Conservation (phyloP, 1,140 invertebrate genomes). For the Achroia grisella region DNA sequence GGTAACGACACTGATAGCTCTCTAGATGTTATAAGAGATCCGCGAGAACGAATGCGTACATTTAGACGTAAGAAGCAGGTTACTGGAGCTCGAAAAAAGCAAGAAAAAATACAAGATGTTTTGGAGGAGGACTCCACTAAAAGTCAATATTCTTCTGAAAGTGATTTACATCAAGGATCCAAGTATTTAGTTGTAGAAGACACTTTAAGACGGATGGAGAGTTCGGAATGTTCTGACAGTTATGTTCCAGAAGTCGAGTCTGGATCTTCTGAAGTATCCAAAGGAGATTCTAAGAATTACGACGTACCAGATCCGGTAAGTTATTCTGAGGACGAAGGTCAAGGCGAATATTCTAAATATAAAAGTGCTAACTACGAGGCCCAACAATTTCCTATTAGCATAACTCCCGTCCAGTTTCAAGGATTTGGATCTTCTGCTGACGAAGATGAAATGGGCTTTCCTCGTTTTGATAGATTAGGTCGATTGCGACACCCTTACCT, state of each 20-base stretch:
- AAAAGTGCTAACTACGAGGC: slow-evolving; percentile 49
- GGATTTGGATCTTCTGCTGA: slow-evolving; percentile 76
- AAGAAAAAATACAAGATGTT: slow-evolving; percentile 73
- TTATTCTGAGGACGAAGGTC: slow-evolving; percentile 74
- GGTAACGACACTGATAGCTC: slow-evolving; percentile 81
- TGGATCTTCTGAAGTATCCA: slow-evolving; percentile 76
- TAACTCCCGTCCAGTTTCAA: slow-evolving; percentile 73
- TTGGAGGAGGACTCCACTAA: slow-evolving; percentile 71
- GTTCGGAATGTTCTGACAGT: slow-evolving; percentile 78
- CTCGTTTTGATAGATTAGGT: slow-evolving; percentile 74
- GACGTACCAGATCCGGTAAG: slow-evolving; percentile 70
- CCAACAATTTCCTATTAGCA: slow-evolving; percentile 56
- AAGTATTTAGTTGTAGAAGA: slow-evolving; percentile 57
- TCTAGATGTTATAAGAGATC: slow-evolving; percentile 77
- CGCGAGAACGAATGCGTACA: slow-evolving; percentile 74
- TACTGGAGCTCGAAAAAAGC: slow-evolving; percentile 72
- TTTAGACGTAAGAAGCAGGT: slow-evolving; percentile 78
- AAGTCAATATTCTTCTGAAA: slow-evolving; percentile 71
- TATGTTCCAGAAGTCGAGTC: slow-evolving; percentile 80
- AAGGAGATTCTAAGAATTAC: slow-evolving; percentile 67
- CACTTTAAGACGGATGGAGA: slow-evolving; percentile 64
- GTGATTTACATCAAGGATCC: slow-evolving; percentile 63
- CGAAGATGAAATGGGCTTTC: slow-evolving; percentile 78
- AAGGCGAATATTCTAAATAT: slow-evolving; percentile 60
- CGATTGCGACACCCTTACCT: slow-evolving; percentile 71